Evolutionary conservation across 1,140 invertebrate species (phyloP), one percentile per base, ranked within the genome.

Genomic region (Druon quercuslanigerum): DNA sequence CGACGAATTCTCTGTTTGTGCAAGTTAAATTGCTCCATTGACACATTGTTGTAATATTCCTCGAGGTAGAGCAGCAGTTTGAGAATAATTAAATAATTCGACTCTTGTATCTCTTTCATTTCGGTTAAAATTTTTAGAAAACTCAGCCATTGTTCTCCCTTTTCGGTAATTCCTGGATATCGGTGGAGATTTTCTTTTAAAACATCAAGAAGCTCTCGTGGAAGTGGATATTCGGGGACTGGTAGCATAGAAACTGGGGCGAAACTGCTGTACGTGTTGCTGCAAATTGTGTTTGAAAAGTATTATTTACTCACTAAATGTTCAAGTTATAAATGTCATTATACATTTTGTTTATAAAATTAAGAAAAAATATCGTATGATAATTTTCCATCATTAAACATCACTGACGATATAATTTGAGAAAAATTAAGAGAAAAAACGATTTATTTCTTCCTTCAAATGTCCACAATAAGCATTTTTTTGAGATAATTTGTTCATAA

Each of bases 61-160:
- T 66, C 60, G 13, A 66, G 60, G 8, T 66, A 66, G 25, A 66
- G 60, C 7, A 66, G 60, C 9, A 66, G 40, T 66, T 66, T 66
- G 33, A 66, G 40, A n/a, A 66, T 66, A n/a, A 66, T 66, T 20
- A 40, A 40, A 40, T 66, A 66, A 66, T 66, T 9, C 13, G 33
- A 13, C 6, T 66, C 60, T 8, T 40, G 5, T 5, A 40, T n/a
- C 8, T 66, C 60, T 46, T 16, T 25, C 57, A 60, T 25, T 1
- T 66, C 25, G 3, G 25, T 16, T 0, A 66, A 6, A 66, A 66
- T 13, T 40, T 66, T 33, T 3, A 66, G 14, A 66, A 66, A 66
- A 9, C n/a, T 16, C 3, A 66, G 25, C 60, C 60, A 66, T 66
- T 40, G 25, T 40, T 46, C 60, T 5, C 60, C 60, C n/a, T 66